Conservation (phyloP, 2,113 vertebrate species). For the Equus quagga region DNA sequence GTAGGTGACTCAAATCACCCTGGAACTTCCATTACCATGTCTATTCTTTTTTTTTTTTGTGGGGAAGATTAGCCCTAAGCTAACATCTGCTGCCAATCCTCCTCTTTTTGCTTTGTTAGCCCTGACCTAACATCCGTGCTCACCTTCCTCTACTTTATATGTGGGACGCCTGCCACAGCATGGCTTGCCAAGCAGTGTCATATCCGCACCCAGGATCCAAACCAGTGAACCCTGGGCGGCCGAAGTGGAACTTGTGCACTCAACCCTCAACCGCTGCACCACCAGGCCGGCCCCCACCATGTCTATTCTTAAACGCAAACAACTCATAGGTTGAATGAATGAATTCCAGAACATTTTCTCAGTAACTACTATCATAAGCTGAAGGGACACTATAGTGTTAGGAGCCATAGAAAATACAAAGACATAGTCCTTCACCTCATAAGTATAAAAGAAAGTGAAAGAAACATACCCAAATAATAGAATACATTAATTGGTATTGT, state of each 20-base stretch:
- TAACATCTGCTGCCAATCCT: no score
- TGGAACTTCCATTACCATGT: neutral
- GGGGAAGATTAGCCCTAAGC: no score
- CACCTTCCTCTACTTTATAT: no score
- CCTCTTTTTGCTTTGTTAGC: no score
- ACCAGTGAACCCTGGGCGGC: no score
- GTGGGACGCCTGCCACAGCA: no score
- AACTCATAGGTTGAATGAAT: neutral
- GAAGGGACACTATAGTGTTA: neutral
- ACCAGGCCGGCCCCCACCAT: no score
- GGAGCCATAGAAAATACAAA: neutral
- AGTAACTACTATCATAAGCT: neutral
- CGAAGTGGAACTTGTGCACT: no score
- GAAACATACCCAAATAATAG: neutral
- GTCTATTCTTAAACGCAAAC: neutral
- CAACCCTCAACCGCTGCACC: no score
- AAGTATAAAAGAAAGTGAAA: conserved; percentile 25
- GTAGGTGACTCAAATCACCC: neutral
- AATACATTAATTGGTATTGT: neutral
- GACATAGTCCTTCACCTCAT: neutral
- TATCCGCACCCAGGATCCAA: no score
- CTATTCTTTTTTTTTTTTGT: neutral
- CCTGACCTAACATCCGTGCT: no score
- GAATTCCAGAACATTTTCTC: neutral
- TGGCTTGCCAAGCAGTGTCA: no score